Evolutionary conservation across 1,140 invertebrate species (phyloP).

Genomic region (Eurosta solidaginis): DNA sequence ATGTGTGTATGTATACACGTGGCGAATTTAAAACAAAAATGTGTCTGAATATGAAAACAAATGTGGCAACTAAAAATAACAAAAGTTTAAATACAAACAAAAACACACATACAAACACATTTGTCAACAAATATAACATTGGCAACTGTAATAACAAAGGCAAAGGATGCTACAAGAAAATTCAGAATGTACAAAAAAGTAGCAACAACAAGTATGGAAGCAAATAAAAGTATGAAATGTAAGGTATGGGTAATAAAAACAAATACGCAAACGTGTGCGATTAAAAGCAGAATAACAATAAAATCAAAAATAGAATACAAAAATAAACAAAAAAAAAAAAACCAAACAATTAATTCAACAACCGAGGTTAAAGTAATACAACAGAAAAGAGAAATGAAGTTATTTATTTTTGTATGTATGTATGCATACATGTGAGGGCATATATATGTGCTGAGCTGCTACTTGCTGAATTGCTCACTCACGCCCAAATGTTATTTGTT

Average conservation of each 20-base stretch:
- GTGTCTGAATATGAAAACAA: neutral
- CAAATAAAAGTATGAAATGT: neutral
- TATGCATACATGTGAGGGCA: neutral
- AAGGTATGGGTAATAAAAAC: no score
- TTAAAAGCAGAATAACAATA: neutral
- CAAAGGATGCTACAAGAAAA: neutral
- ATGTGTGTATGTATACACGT: neutral
- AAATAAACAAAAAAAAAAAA: neutral
- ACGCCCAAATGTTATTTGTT: no score
- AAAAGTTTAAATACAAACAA: neutral
- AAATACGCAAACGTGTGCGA: neutral
- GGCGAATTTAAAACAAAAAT: neutral
- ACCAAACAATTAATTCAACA: constrained; percentile 9
- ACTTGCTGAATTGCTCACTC: no score
- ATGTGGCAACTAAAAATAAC: constrained; percentile 15
- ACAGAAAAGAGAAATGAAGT: neutral
- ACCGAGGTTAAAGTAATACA: neutral
- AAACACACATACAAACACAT: neutral
- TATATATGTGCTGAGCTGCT: neutral
- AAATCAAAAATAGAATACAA: neutral
- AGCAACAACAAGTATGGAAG: neutral
- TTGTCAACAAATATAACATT: neutral
- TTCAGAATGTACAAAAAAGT: neutral
- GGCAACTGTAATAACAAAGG: neutral
- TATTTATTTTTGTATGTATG: neutral